These are phyloP conservation scores for Apis mellifera DNA, from an alignment of 1,140 invertebrate genomes.

Conservation along the genomic window Amel_HAv3.1 CM009938.2:7429001-7429500, in stretches of 20 bases:
- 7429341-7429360: constrained; percentile 37
- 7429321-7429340: constrained; percentile 33
- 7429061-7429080: too few relatives aligned
- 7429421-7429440: constrained; percentile 16
- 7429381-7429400: constrained; percentile 24
- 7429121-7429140: too few relatives aligned
- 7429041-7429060: too few relatives aligned
- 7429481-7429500: background rate
- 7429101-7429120: too few relatives aligned
- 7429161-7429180: too few relatives aligned
- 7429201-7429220: too few relatives aligned
- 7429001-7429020: too few relatives aligned
- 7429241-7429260: constrained; percentile 19
- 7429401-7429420: background rate
- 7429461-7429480: constrained; percentile 14
- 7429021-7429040: too few relatives aligned
- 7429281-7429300: constrained; percentile 25
- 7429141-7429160: too few relatives aligned
- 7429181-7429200: too few relatives aligned
- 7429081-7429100: too few relatives aligned
- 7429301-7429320: constrained; percentile 27
- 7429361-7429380: background rate
- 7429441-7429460: constrained; percentile 36
- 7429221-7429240: too few relatives aligned
- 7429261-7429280: constrained; percentile 12